Evolutionary conservation across 2,113 vertebrate species (phyloP).

Genomic region (Salvelinus fontinalis): DNA sequence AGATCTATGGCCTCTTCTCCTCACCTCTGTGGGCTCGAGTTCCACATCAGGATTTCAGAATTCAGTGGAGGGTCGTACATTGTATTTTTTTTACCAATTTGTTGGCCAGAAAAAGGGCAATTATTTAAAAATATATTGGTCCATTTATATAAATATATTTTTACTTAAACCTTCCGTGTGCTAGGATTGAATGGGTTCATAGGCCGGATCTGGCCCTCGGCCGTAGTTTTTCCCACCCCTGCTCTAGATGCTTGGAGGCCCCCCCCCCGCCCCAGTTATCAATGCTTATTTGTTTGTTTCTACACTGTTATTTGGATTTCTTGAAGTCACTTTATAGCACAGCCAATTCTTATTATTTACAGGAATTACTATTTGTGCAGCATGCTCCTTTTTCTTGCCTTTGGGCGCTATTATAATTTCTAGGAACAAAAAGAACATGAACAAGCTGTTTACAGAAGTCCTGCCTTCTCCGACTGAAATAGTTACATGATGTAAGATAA

Average conservation of each 20-base stretch:
- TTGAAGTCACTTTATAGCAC: constrained; percentile 34
- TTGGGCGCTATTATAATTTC: constrained; percentile 21
- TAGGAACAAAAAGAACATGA: constrained; percentile 8
- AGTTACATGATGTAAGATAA: constrained; percentile 45
- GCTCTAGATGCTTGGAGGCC: constrained; percentile 15
- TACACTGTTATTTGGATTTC: constrained; percentile 19
- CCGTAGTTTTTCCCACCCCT: not conserved
- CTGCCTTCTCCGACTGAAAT: constrained; percentile 59
- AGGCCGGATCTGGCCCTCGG: too few relatives aligned
- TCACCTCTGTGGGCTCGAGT: not conserved
- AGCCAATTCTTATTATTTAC: constrained; percentile 16
- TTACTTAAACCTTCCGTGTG: too few relatives aligned
- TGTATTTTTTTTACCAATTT: too few relatives aligned
- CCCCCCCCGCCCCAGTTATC: constrained; percentile 15
- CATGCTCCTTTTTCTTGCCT: constrained; percentile 37
- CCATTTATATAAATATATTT: too few relatives aligned
- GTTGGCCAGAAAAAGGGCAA: too few relatives aligned
- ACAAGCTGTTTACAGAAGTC: constrained; percentile 66
- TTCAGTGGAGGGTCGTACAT: too few relatives aligned
- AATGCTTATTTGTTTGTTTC: not conserved
- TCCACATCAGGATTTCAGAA: too few relatives aligned
- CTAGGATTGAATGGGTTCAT: too few relatives aligned
- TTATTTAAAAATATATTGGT: too few relatives aligned
- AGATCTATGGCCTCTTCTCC: constrained; percentile 45
- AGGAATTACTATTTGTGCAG: constrained; percentile 19